Evolutionary conservation across 2,888 invertebrate genomes (phyloP), one percentile per base, ranked within the genome.

Genomic region (Incurvaria masculella): DNA sequence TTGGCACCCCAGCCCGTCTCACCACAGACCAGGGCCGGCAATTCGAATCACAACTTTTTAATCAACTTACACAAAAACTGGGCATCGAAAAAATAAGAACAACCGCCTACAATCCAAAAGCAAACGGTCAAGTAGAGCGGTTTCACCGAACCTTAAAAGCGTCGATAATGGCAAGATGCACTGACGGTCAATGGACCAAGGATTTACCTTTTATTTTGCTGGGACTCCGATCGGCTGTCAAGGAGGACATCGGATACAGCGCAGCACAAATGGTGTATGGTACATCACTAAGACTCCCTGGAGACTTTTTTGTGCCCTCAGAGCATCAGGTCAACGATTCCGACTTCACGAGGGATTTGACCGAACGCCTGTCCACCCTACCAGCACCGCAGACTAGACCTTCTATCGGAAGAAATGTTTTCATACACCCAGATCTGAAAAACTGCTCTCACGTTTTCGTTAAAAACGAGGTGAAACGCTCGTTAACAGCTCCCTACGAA

Each of bases 11-110:
- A 11, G n/a, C 4, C 49, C 43, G 21, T 11, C 60, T 59, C 11
- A 68, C 64, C 49, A 57, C 59, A 33, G 55, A 62, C 10, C 64
- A 64, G 48, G 63, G 67, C 45, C 26, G 63, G 3, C 62, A 66
- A 53, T 54, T 68, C 2, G 57, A 65, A 20, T 64, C 64, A 2
- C 54, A 56, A 3, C 61, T 64, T 39, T 51, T 57, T 48, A 57
- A 56, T 1, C 46, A 64, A 1, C 57, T 59, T 45, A 51, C 59
- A 49, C 46, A 43, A 26, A 33, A 49, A 5, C 21, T 52, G 43
- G 52, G 52, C 11, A 45, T 51, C 18, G n/a, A 46, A 41, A 49
- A 44, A 21, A 19, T 50, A 40, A 20, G 43, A 4, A n/a, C 19
- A 42, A 17, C 26, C 18, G 11, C 5, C 14, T 19, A 10, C 11